phyloP scores from a whole-genome alignment of 2,113 vertebrate genomes.

The Alethe diademata region DNA sequence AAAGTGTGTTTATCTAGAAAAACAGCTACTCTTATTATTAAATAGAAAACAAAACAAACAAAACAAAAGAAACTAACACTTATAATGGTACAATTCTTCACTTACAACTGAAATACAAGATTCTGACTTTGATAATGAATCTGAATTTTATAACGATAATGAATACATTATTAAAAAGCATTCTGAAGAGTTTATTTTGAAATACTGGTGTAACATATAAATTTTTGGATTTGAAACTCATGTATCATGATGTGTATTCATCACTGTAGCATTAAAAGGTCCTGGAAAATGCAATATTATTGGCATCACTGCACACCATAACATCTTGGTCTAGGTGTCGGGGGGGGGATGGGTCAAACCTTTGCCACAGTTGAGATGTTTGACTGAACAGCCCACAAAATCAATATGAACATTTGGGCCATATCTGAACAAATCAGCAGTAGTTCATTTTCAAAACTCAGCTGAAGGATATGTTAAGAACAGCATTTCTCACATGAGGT shows the following conservation, averaged over 20 bases:
- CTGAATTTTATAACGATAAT: too few relatives aligned
- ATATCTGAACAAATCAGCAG: neutral
- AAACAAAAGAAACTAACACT: neutral
- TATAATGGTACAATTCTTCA: neutral
- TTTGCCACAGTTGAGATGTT: neutral
- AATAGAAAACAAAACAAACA: neutral
- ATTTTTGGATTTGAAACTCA: neutral
- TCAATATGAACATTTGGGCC: neutral
- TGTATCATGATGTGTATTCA: neutral
- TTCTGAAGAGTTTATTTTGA: neutral
- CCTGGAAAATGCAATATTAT: neutral
- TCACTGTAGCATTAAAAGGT: neutral
- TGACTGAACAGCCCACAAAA: neutral
- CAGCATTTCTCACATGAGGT: conserved; percentile 15
- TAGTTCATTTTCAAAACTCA: conserved; percentile 7
- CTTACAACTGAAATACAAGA: neutral
- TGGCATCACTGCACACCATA: neutral
- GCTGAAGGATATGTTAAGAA: neutral
- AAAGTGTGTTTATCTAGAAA: neutral
- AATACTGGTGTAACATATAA: neutral
- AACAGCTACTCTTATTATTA: neutral
- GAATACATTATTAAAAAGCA: neutral
- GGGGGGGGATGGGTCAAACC: neutral
- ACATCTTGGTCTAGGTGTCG: accelerated
- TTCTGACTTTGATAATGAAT: neutral